Evolutionary conservation across 2,888 invertebrate species (phyloP).

Genomic region (Sinentomon sp.): DNA sequence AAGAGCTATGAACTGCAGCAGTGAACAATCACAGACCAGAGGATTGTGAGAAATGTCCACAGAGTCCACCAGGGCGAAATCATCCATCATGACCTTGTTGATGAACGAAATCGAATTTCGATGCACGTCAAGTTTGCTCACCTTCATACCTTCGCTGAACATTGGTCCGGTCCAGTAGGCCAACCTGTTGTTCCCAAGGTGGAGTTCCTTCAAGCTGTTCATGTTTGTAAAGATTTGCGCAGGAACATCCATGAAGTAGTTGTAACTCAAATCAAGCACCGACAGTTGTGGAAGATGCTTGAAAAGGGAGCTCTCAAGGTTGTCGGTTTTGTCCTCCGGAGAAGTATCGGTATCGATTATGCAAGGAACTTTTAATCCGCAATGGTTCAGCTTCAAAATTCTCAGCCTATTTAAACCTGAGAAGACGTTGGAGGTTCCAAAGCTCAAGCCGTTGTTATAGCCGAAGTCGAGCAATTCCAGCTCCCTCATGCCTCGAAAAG

Average conservation of each 20-base stretch:
- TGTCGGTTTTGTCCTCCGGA: too few species aligned
- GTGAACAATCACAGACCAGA: slow-evolving; percentile 30
- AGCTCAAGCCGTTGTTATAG: too few species aligned
- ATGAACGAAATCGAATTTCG: slow-evolving; percentile 29
- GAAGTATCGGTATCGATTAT: too few species aligned
- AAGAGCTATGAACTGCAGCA: slow-evolving; percentile 20
- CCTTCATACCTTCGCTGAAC: slow-evolving; percentile 22
- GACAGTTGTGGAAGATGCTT: slow-evolving; percentile 19
- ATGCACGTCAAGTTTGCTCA: slow-evolving; percentile 24
- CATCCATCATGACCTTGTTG: slow-evolving; percentile 27
- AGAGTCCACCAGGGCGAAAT: slow-evolving; percentile 23
- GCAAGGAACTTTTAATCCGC: too few species aligned
- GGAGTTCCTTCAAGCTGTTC: slow-evolving; percentile 24
- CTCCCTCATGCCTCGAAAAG: too few species aligned
- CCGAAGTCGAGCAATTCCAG: too few species aligned
- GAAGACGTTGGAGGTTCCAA: too few species aligned
- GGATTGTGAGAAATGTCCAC: slow-evolving; percentile 28
- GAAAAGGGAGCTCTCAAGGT: too few species aligned
- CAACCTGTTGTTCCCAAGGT: slow-evolving; percentile 27
- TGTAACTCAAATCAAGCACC: slow-evolving; percentile 25
- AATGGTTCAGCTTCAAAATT: too few species aligned
- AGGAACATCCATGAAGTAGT: slow-evolving; percentile 24
- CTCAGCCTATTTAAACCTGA: too few species aligned
- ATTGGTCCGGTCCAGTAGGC: slow-evolving; percentile 26
- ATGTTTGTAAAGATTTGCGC: slow-evolving; percentile 20